Percentiles rank a stretch among this genome's conserved stretches.
phyloP scores from a whole-genome alignment of 2,797 vertebrate genomes.

The Pseudocheirus occidentalis region DNA sequence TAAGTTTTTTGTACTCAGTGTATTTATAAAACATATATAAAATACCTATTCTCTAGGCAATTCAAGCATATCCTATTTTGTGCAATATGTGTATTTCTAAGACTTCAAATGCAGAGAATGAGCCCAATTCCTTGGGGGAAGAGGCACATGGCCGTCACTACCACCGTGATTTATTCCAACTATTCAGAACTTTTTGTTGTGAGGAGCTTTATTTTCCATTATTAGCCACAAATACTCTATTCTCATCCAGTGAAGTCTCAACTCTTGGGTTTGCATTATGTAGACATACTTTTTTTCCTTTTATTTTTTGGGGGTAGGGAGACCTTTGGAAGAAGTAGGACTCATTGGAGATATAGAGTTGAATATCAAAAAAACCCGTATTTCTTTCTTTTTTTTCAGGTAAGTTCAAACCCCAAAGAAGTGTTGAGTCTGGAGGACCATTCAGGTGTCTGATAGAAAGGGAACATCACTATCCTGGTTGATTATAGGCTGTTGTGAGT shows the following conservation, averaged over 20 bases:
- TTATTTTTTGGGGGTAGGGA: neutral
- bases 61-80: neutral
- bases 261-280: neutral
- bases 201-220: neutral
- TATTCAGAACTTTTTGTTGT: neutral
- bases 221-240: neutral
- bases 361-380: neutral
- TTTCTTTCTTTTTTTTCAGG: neutral
- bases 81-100: neutral
- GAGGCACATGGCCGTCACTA: neutral
- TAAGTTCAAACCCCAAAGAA: neutral
- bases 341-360: neutral
- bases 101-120: neutral
- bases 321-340: neutral
- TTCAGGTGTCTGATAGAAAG: neutral
- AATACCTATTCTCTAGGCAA: neutral
- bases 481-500: neutral
- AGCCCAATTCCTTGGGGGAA: neutral
- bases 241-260: neutral
- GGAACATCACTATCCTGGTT: neutral
- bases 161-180: neutral
- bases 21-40: slow-evolving; percentile 4
- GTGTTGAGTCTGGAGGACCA: neutral
- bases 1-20: slow-evolving; percentile 30
- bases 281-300: neutral